Percentiles rank a stretch among this genome's conserved stretches.
These are phyloP conservation scores for Tupiocoris notatus DNA, from an alignment of 2,888 invertebrate genomes.

Conservation along the genomic window DNA sequence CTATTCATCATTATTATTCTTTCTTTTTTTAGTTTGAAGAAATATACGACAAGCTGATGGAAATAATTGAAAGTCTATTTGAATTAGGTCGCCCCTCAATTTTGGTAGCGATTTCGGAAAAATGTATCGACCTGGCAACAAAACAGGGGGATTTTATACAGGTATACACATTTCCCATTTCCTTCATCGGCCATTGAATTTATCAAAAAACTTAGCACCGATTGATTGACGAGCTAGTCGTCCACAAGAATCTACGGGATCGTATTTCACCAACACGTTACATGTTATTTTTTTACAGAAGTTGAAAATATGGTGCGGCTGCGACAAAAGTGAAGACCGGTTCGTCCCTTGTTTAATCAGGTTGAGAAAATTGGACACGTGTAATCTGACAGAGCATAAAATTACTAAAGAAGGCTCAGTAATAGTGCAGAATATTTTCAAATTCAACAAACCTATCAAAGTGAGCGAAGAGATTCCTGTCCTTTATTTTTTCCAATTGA, in stretches of 20 bases:
- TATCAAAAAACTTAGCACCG: too few species aligned
- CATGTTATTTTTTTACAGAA: conserved; percentile 19
- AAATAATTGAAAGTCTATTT: neutral
- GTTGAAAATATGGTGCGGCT: conserved; percentile 10
- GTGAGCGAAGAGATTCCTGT: too few species aligned
- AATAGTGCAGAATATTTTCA: conserved; percentile 27
- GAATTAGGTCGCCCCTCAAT: neutral
- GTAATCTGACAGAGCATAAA: neutral
- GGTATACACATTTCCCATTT: too few species aligned
- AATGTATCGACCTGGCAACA: neutral
- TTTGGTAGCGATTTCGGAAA: neutral
- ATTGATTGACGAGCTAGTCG: too few species aligned
- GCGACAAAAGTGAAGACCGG: conserved; percentile 14
- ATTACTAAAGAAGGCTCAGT: conserved; percentile 14
- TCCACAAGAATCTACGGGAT: too few species aligned
- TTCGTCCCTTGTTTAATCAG: conserved; percentile 16
- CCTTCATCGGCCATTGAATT: too few species aligned
- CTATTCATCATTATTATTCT: too few species aligned
- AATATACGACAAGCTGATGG: conserved; percentile 10
- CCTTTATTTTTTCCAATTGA: neutral
- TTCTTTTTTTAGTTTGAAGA: neutral
- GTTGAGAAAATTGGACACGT: neutral
- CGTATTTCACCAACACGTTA: too few species aligned
- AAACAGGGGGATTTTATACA: conserved; percentile 38
- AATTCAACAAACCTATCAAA: conserved; percentile 36